Evolutionary conservation across 2,113 vertebrate species (phyloP).

Genomic region (Spea bombifrons): DNA sequence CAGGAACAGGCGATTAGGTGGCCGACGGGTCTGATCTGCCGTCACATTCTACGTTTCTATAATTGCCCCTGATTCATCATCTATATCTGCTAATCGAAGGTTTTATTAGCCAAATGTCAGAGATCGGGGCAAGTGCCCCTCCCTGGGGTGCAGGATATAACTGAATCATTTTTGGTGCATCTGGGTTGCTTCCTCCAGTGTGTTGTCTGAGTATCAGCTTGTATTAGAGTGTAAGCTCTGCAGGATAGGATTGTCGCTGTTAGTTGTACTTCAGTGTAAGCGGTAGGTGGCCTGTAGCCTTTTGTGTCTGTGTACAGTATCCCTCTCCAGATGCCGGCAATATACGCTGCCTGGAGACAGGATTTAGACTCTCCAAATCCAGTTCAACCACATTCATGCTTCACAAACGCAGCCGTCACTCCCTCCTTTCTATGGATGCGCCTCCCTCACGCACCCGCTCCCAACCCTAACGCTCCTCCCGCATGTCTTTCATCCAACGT

Average conservation of each 20-base stretch:
- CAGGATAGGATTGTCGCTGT: not conserved
- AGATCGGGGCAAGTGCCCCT: too few relatives aligned
- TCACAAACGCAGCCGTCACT: not conserved
- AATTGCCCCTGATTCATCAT: too few relatives aligned
- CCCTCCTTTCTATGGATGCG: not conserved
- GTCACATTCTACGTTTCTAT: too few relatives aligned
- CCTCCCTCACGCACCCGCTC: not conserved
- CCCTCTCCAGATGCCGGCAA: not conserved
- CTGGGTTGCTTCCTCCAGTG: not conserved
- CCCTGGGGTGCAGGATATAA: too few relatives aligned
- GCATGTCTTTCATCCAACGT: not conserved
- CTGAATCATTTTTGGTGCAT: too few relatives aligned
- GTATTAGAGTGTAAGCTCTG: slow-evolving; percentile 3
- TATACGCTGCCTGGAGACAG: slow-evolving; percentile 24
- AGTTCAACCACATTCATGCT: slow-evolving; percentile 29
- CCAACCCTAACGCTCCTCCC: not conserved
- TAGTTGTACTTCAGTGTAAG: not conserved
- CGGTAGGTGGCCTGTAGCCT: not conserved
- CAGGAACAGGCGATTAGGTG: too few relatives aligned
- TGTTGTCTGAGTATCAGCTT: too few relatives aligned
- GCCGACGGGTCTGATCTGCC: too few relatives aligned
- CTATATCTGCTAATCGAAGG: too few relatives aligned
- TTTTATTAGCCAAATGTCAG: too few relatives aligned
- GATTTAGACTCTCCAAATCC: slow-evolving; percentile 13
- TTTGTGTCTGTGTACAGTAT: not conserved